Conservation (phyloP, 2,113 vertebrate species). For the Dromaius novaehollandiae region DNA sequence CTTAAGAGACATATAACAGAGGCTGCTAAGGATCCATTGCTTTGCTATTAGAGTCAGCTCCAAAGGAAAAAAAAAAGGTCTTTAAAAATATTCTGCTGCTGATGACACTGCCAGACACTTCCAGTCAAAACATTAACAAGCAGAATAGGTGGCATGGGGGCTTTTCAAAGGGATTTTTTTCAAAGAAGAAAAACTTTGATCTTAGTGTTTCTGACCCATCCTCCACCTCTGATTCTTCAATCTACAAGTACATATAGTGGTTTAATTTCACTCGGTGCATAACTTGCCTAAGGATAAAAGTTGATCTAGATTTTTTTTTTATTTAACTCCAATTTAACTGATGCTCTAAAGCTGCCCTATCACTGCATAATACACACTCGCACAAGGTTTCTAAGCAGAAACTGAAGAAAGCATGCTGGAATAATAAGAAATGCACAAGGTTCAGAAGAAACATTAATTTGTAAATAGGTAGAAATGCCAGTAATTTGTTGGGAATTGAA, state of each 20-base stretch:
- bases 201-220: conserved; percentile 80
- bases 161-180: conserved; percentile 80
- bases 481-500: conserved; percentile 77
- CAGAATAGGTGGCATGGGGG: conserved; percentile 76
- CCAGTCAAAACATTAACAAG: conserved; percentile 83
- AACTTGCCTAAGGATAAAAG: conserved; percentile 84
- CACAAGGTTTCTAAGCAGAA: conserved; percentile 62
- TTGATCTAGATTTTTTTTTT: conserved; percentile 80
- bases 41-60: conserved; percentile 71
- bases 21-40: conserved; percentile 75
- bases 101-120: conserved; percentile 76
- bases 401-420: conserved; percentile 67
- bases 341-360: conserved; percentile 72
- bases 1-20: conserved; percentile 82
- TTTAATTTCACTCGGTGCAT: conserved; percentile 81
- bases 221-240: conserved; percentile 80
- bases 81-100: conserved; percentile 74
- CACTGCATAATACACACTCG: conserved; percentile 19
- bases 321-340: conserved; percentile 78
- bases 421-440: conserved; percentile 67
- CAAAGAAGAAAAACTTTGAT: conserved; percentile 83
- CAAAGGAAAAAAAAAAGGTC: conserved; percentile 49
- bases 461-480: conserved; percentile 74
- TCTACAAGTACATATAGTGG: conserved; percentile 77
- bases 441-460: conserved; percentile 75